Evolutionary conservation across 2,888 invertebrate genomes (phyloP), one percentile per base, ranked within the genome.

Genomic region (Drosophila subquinaria): DNA sequence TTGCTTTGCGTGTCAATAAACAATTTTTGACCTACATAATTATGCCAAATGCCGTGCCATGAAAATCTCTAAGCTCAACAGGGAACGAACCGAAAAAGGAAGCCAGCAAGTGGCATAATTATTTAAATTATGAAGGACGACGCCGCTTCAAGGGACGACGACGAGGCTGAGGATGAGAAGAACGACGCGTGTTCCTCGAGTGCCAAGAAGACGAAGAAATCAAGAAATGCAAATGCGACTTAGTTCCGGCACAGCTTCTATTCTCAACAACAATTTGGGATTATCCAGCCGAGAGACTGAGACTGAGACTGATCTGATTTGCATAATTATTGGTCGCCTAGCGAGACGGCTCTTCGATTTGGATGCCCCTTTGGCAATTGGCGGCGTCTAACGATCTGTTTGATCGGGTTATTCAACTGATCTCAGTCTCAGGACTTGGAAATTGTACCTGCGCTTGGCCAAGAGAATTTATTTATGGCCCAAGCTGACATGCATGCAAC

Each of bases 21-120:
- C 91, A 90, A 91, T 91, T 92, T 91, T 87, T 92, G 92, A 91
- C 91, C 91, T 89, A 92, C 89, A 92, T 91, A 92, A 91, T 91
- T 92, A 92, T 89, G 82, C 90, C 87, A 86, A 90, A 85, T 89
- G 88, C 89, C 84, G 79, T 84, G 88, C 88, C 73, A 81, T 69
- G 56, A 86, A 80, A 85, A 89, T 88, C 89, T 90, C 83, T 86
- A 86, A 90, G 81, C 81, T 75, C 76, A 38, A 35, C 35, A n/a
- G 45, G 11, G 56, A 43, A 38, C 40, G 2, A 53, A 69, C 69
- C 50, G 51, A 51, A 74, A 78, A 89, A 88, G 74, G 82, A 89
- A 88, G 90, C 85, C 80, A 88, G 86, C 86, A 86, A 86, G 86
- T 86, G 90, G 86, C 88, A 86, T 88, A 86, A 86, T 86, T 86